phyloP scores from a whole-genome alignment of 2,888 invertebrate species.

The Parasteatoda lunata region DNA sequence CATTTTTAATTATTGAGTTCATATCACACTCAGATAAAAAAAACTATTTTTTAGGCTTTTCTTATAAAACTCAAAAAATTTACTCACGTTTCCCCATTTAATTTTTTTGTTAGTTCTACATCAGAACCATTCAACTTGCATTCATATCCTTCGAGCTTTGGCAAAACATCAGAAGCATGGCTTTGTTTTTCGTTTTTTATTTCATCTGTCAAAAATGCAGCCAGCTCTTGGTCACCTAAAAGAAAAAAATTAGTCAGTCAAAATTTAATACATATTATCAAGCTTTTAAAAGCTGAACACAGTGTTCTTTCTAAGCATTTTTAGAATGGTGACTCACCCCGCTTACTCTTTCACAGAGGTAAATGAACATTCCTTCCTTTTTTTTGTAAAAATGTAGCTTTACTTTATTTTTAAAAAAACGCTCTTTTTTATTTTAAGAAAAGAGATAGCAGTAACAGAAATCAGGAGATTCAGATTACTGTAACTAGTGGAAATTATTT shows the following conservation, averaged over 20 bases:
- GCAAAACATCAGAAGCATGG: constrained; percentile 81
- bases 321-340: too few relatives aligned
- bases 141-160: constrained; percentile 80
- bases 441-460: too few relatives aligned
- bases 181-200: constrained; percentile 92
- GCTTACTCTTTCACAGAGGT: too few relatives aligned
- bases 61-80: neutral
- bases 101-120: constrained; percentile 81
- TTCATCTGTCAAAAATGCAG: constrained; percentile 93
- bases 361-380: too few relatives aligned
- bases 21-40: too few relatives aligned
- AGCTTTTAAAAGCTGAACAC: neutral
- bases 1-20: too few relatives aligned
- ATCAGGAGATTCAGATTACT: too few relatives aligned
- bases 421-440: too few relatives aligned
- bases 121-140: constrained; percentile 87
- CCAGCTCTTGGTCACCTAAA: constrained; percentile 87
- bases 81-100: constrained; percentile 79
- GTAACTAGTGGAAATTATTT: too few relatives aligned
- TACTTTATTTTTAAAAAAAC: too few relatives aligned
- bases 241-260: neutral
- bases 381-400: too few relatives aligned
- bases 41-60: neutral
- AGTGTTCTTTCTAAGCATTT: too few relatives aligned
- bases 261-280: neutral